phyloP scores from a whole-genome alignment of 1,140 invertebrate species.

The Fopius arisanus region DNA sequence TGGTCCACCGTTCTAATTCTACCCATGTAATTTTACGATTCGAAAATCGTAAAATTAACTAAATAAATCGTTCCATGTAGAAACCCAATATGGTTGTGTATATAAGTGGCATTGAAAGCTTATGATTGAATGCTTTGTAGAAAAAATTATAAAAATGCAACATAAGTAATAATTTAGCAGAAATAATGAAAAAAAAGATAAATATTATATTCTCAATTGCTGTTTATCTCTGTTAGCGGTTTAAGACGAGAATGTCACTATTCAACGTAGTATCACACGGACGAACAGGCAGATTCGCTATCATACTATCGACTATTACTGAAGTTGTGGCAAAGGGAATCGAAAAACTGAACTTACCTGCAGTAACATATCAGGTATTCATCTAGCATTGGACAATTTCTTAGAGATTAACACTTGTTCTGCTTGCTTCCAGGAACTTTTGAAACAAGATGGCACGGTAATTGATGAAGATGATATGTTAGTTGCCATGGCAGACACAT shows the following conservation, averaged over 20 bases:
- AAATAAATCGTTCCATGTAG: too few species aligned
- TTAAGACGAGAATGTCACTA: not conserved
- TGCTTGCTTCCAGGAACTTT: not conserved
- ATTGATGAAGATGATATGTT: constrained; percentile 26
- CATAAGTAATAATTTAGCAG: not conserved
- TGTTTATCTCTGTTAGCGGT: not conserved
- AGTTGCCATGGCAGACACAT: not conserved
- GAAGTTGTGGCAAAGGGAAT: not conserved
- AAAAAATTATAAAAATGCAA: not conserved
- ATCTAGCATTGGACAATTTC: not conserved
- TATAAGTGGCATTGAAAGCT: not conserved
- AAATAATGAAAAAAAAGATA: constrained; percentile 8
- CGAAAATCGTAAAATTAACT: too few species aligned
- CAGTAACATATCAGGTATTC: not conserved
- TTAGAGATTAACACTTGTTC: not conserved
- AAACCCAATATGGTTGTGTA: constrained; percentile 1
- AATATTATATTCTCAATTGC: not conserved
- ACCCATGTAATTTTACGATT: too few species aligned
- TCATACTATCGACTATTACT: not conserved
- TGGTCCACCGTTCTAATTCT: too few species aligned
- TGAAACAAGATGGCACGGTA: constrained; percentile 25
- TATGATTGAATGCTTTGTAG: constrained; percentile 24
- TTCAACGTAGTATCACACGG: not conserved
- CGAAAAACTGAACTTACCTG: too few species aligned
- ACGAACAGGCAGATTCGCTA: not conserved